phyloP scores from a whole-genome alignment of 2,888 invertebrate genomes.

The Callinectes sapidus region DNA sequence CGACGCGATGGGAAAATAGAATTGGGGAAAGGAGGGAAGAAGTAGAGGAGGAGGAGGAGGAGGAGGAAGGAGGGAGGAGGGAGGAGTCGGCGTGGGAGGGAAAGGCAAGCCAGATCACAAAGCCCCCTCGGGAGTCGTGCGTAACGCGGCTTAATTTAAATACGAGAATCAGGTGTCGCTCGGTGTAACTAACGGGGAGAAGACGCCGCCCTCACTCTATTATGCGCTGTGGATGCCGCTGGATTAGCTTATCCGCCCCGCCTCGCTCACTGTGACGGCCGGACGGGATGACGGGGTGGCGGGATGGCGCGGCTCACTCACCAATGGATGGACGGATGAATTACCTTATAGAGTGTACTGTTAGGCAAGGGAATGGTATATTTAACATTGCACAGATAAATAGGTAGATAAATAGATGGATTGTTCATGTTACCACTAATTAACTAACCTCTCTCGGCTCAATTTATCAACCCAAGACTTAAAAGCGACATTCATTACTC shows the following conservation, averaged over 20 bases:
- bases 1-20: too few species aligned
- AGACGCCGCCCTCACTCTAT: background rate
- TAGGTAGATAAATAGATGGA: too few species aligned
- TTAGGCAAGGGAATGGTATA: too few species aligned
- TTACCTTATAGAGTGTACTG: too few species aligned
- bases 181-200: background rate
- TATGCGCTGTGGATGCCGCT: background rate
- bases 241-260: background rate
- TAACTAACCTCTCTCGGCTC: too few species aligned
- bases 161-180: conserved; percentile 14
- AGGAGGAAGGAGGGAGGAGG: conserved; percentile 8
- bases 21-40: background rate
- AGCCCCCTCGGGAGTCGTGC: background rate
- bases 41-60: background rate
- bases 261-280: background rate
- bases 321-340: background rate
- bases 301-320: background rate
- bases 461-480: too few species aligned
- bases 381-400: background rate
- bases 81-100: background rate
- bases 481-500: too few species aligned
- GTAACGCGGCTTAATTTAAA: conserved; percentile 24
- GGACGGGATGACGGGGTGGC: background rate
- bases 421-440: too few species aligned
- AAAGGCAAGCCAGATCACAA: background rate